These are phyloP conservation scores for Tiliacea aurago DNA, from an alignment of 2,888 invertebrate genomes.

Conservation along the genomic window DNA sequence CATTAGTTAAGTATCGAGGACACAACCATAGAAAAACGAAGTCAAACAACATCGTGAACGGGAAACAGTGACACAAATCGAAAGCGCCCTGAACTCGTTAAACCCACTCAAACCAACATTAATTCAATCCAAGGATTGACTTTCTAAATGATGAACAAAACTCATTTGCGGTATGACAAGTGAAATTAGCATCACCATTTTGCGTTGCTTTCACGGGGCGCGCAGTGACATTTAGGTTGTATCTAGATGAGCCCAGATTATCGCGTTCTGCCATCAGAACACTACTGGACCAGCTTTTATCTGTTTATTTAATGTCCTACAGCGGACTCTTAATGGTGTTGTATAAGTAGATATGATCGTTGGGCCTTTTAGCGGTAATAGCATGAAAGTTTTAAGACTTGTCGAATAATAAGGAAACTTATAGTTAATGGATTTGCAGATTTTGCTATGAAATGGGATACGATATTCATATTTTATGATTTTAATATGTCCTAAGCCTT, in stretches of 20 bases:
- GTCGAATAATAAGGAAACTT: slow-evolving; percentile 45
- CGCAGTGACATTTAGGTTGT: slow-evolving; percentile 76
- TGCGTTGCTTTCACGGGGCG: slow-evolving; percentile 77
- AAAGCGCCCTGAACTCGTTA: slow-evolving; percentile 62
- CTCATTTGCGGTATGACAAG: slow-evolving; percentile 87
- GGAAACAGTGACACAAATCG: slow-evolving; percentile 48
- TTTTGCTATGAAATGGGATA: slow-evolving; percentile 6
- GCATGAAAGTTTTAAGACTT: slow-evolving; percentile 51
- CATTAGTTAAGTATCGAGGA: background rate
- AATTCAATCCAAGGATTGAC: slow-evolving; percentile 81
- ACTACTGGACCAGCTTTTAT: slow-evolving; percentile 72
- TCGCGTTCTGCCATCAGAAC: slow-evolving; percentile 75
- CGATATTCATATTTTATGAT: slow-evolving; percentile 32
- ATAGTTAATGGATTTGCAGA: slow-evolving; percentile 8
- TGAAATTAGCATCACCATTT: slow-evolving; percentile 77
- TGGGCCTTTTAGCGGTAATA: slow-evolving; percentile 49
- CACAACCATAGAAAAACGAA: slow-evolving; percentile 14
- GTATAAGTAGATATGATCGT: slow-evolving; percentile 60
- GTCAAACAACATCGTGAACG: background rate
- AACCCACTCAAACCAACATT: slow-evolving; percentile 67
- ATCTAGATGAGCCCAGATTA: slow-evolving; percentile 83
- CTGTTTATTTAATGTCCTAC: slow-evolving; percentile 72
- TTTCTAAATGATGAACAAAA: slow-evolving; percentile 88
- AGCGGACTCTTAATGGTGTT: slow-evolving; percentile 62
- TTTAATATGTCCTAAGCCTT: slow-evolving; percentile 8